phyloP scores from a whole-genome alignment of 2,113 vertebrate species.

The Onychostoma macrolepis region DNA sequence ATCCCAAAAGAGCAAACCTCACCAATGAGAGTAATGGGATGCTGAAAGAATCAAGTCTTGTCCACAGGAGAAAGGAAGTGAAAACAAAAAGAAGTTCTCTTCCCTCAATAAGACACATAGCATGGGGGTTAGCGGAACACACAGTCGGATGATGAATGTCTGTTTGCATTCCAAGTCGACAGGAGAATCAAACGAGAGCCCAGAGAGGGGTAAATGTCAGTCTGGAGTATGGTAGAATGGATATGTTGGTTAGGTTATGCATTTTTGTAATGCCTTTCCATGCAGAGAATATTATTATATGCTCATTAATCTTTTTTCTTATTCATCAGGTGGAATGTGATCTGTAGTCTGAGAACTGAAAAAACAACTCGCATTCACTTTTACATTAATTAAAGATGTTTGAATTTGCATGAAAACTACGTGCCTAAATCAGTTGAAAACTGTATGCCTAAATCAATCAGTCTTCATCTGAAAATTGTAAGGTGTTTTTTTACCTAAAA shows the following conservation, averaged over 20 bases:
- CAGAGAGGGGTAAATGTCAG: constrained; percentile 66
- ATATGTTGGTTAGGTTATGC: constrained; percentile 45
- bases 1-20: constrained; percentile 26
- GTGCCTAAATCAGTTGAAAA: neutral
- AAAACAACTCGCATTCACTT: neutral
- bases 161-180: constrained; percentile 76
- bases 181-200: constrained; percentile 67
- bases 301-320: constrained; percentile 28
- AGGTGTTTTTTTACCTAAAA: neutral
- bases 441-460: neutral
- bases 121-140: constrained; percentile 67
- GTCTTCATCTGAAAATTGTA: neutral
- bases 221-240: constrained; percentile 49
- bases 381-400: neutral
- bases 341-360: neutral
- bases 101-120: constrained; percentile 50
- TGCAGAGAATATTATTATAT: constrained; percentile 41
- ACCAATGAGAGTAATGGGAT: constrained; percentile 58
- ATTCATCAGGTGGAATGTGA: constrained; percentile 27
- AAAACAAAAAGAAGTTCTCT: constrained; percentile 59
- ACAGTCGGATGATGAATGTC: constrained; percentile 68
- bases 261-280: constrained; percentile 54
- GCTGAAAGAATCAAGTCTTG: constrained; percentile 69
- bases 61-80: constrained; percentile 63
- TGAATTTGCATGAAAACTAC: neutral